Base-by-base conservation (phyloP, 2,113 vertebrate genomes). In the Pimephales promelas region DNA sequence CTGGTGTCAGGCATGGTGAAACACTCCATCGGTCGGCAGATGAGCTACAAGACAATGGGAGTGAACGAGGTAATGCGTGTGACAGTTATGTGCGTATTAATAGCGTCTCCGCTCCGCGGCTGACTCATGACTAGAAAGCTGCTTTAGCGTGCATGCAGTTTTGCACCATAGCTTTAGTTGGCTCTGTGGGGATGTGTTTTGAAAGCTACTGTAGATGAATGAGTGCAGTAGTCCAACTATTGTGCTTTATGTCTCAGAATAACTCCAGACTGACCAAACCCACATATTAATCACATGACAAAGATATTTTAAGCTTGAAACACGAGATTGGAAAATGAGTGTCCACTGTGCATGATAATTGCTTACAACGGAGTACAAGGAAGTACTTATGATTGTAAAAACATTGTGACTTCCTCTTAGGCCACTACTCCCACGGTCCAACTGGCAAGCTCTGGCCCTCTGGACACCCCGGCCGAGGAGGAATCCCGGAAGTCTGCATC, bases 1-100 rank as follows among this genome's bases (percentile, higher is more conserved):
- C 93, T 99, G 89, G 97, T 98, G 59, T 97, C 95, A 0, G 95
- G 96, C 86, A 95, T 99, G 74, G 93, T 97, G 73, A 97, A 96
- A 89, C 97, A 95, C 3, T 98, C 97, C 0, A 95, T 98, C 88
- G 96, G 95, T 88, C 93, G 95, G 26, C 97, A 97, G 90, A 95
- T 96, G 89, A 98, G 94, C 92, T 95, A 95, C 56, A 96, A 97
- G 91, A 95, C 95, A 0, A 91, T 95, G 85, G 96, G 94, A 84
- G 90, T 93, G 74, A 96, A 94, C 80, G 96, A 99, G 96, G 95
- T 95, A 87, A 62, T 47, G 28, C 11, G 10, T 22, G 6, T 10
- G 24, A 14, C 8, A 34, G 20, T n/a, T 68, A 1, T 18, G 24
- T 14, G 4, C 11, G 13, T 62, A 45, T 24, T 79, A 62, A 79